Conservation (phyloP, 2,113 vertebrate species). For the Opisthocomus hoazin region DNA sequence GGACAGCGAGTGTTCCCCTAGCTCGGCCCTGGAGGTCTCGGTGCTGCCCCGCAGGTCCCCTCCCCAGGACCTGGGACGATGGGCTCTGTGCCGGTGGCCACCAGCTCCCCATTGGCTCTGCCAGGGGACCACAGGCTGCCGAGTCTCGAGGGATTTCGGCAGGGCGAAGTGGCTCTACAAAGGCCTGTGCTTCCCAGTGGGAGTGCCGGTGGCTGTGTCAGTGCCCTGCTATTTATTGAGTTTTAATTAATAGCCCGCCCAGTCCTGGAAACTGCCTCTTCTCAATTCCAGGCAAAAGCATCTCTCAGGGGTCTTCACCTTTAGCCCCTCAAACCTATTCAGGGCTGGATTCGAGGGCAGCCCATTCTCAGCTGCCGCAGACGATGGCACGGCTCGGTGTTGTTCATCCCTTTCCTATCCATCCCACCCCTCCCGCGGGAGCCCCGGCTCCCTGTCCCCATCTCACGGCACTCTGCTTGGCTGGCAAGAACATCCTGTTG, state of each 20-base stretch:
- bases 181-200: background rate
- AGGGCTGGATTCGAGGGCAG: background rate
- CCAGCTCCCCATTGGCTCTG: rapidly evolving
- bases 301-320: background rate
- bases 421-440: background rate
- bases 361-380: background rate
- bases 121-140: background rate
- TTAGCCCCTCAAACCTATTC: background rate
- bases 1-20: background rate
- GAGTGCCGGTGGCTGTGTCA: rapidly evolving
- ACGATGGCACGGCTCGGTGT: background rate
- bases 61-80: rapidly evolving
- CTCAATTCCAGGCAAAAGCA: slow-evolving; percentile 9
- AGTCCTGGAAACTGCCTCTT: slow-evolving; percentile 10
- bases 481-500: rapidly evolving
- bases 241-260: background rate
- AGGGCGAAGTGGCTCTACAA: background rate
- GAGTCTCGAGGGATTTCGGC: background rate
- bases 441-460: background rate
- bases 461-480: rapidly evolving
- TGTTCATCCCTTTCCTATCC: background rate
- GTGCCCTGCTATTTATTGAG: background rate
- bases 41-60: background rate
- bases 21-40: background rate
- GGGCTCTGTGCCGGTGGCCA: background rate